Evolutionary conservation across 2,113 vertebrate genomes (phyloP).

Genomic region (Pluvianellus socialis): DNA sequence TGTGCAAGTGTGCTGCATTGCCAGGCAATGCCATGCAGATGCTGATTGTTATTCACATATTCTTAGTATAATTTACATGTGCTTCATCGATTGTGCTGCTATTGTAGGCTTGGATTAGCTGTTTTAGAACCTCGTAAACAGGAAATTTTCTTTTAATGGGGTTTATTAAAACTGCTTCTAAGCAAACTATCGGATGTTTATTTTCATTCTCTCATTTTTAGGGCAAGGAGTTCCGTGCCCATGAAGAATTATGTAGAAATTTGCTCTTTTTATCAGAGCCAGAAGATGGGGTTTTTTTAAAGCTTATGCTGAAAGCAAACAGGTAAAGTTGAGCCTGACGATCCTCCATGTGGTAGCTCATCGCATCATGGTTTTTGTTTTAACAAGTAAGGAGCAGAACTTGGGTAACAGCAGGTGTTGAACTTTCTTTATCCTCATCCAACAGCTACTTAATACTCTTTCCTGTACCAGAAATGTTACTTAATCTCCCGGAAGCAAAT

Average conservation of each 20-base stretch:
- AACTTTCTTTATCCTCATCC: neutral
- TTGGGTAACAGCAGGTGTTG: neutral
- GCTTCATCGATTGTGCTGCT: accelerated
- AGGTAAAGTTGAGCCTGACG: neutral
- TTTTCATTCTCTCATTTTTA: neutral
- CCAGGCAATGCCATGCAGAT: neutral
- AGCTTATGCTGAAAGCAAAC: neutral
- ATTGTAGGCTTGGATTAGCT: neutral
- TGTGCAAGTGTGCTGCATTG: accelerated
- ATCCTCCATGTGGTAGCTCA: neutral
- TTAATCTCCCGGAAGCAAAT: neutral
- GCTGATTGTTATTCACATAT: accelerated
- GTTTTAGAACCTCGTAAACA: neutral
- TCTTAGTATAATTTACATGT: neutral
- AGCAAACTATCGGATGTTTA: neutral
- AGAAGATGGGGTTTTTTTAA: neutral
- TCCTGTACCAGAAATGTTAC: neutral
- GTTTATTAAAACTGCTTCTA: neutral
- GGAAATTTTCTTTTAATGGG: neutral
- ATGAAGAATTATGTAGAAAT: neutral
- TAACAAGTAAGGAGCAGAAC: neutral
- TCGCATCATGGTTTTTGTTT: neutral
- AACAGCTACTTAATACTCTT: neutral
- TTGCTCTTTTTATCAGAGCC: neutral
- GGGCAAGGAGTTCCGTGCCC: neutral